Base-by-base conservation (phyloP, 2,113 vertebrate genomes). In the Numida meleagris region DNA sequence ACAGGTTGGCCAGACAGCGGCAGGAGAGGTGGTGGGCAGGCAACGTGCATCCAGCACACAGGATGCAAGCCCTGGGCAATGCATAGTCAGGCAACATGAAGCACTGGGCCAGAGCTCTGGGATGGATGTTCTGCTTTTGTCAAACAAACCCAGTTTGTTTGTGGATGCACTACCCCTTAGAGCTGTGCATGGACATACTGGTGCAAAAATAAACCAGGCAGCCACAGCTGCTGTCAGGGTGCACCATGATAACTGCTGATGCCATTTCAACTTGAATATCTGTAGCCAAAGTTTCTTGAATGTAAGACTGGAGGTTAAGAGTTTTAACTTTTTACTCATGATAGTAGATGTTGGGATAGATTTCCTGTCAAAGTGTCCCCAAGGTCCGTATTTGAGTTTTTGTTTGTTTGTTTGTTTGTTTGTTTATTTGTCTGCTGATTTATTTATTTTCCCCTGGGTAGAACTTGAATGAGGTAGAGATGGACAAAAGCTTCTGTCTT, bases 1-100 rank as follows among this genome's bases (percentile, higher is more conserved):
- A 33, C 0, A 0, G 42, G 12, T 63, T 94, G 53, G 45, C 66
- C 29, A 65, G 43, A 2, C 0, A 6, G 10, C 4, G 17, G 3
- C 21, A 0, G 0, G 25, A 75, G 21, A 55, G 10, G 27, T 31
- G 29, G 18, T 12, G 5, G 2, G n/a, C 27, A 45, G 48, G 33
- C 34, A 13, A 1, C 24, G 23, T 6, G 9, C 6, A 55, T 63
- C 19, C 46, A 68, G 18, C 11, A 51, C 10, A 4, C 42, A 40
- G 13, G 14, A 5, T 31, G 11, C 13, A 89, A 74, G 71, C 5
- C 25, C 29, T 9, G 17, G 25, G 5, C 9, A 8, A 45, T 86
- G 70, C 33, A 40, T 21, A 55, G 29, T 38, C 45, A 65, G 40
- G 21, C 4, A 93, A n/a, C 8, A 50, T 90, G 87, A 67, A 87